Conservation (phyloP, 2,888 invertebrate genomes). For the Xanthorhoe designata region DNA sequence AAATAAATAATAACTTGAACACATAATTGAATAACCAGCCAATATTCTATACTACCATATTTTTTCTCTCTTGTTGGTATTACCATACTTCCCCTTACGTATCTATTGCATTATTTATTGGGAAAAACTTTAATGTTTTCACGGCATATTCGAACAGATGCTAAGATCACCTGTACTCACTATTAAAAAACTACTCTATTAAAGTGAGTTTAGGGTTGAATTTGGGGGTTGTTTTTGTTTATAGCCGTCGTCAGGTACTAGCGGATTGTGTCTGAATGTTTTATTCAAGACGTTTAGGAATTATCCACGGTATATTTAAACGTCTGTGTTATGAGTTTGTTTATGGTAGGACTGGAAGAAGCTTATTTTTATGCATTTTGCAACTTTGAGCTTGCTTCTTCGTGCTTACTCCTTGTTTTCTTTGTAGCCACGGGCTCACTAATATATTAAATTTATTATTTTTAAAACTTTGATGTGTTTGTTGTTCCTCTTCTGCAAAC, state of each 20-base stretch:
- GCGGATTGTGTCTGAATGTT: constrained; percentile 67
- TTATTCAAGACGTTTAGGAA: constrained; percentile 66
- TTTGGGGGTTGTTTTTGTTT: constrained; percentile 59
- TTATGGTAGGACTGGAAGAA: constrained; percentile 60
- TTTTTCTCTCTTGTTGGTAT: constrained; percentile 36
- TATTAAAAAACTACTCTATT: constrained; percentile 62
- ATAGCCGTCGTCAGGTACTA: constrained; percentile 63
- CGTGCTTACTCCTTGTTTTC: not conserved
- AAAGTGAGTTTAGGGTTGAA: constrained; percentile 46
- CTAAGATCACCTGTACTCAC: constrained; percentile 72
- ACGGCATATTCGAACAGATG: constrained; percentile 77
- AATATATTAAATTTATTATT: not conserved
- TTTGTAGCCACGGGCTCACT: not conserved
- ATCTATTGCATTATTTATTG: constrained; percentile 81
- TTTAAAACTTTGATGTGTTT: no score
- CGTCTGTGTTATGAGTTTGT: constrained; percentile 49
- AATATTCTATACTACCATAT: constrained; percentile 14
- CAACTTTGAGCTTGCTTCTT: constrained; percentile 5
- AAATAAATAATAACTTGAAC: not conserved
- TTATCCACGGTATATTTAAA: constrained; percentile 53
- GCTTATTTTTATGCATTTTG: constrained; percentile 42
- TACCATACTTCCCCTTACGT: constrained; percentile 54
- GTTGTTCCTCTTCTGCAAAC: no score
- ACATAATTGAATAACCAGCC: constrained; percentile 21
- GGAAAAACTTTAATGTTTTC: constrained; percentile 80